Evolutionary conservation across 2,797 vertebrate genomes (phyloP).

Genomic region (Propithecus perrieri): DNA sequence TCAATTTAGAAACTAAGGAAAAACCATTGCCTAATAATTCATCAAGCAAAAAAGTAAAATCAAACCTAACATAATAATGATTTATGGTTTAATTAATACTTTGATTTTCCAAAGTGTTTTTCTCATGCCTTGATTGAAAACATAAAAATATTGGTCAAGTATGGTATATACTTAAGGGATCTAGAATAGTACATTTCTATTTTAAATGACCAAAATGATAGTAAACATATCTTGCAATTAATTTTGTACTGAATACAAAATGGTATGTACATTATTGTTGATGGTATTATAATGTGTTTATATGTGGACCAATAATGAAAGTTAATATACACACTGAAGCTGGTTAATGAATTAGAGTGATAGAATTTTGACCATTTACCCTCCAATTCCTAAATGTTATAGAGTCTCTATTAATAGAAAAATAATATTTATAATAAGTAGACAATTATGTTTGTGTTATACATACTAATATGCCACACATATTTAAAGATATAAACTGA

Average conservation of each 20-base stretch:
- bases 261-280: neutral
- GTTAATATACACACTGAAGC: neutral
- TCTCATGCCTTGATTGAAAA: neutral
- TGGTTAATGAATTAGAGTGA: neutral
- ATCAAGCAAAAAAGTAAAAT: neutral
- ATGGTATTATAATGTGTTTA: neutral
- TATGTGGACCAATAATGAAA: neutral
- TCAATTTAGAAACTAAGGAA: neutral
- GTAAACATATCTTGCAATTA: neutral
- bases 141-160: neutral
- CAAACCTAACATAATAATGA: neutral
- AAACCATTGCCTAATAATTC: neutral
- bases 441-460: neutral
- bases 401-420: neutral
- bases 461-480: neutral
- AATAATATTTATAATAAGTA: neutral
- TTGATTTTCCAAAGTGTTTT: neutral
- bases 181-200: neutral
- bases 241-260: neutral
- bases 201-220: neutral
- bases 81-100: neutral
- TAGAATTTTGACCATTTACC: neutral
- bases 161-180: neutral
- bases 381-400: neutral
- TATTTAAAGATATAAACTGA: neutral